Conservation (phyloP, 2,888 invertebrate genomes). For the Troglohyphantes excavatus region DNA sequence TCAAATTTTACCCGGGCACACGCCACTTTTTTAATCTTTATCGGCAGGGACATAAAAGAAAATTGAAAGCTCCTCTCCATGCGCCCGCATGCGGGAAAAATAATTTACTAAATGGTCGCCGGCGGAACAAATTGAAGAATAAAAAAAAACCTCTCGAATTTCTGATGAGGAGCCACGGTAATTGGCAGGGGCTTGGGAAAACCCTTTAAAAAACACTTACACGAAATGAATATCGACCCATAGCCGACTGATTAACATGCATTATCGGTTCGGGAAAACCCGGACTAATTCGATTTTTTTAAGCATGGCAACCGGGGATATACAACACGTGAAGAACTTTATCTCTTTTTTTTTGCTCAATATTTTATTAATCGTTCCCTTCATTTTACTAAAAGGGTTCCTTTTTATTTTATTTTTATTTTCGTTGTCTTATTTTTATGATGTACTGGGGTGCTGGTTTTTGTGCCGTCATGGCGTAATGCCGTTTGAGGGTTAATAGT, state of each 20-base stretch:
- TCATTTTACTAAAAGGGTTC: slow-evolving; percentile 56
- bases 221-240: slow-evolving; percentile 55
- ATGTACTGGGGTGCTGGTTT: neutral
- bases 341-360: neutral
- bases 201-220: slow-evolving; percentile 67
- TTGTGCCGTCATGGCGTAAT: neutral
- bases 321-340: slow-evolving; percentile 35
- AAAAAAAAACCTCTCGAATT: neutral
- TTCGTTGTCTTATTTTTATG: neutral
- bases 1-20: too few relatives aligned
- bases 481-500: neutral
- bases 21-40: slow-evolving; percentile 21
- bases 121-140: neutral
- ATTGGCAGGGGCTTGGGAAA: slow-evolving; percentile 12
- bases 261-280: slow-evolving; percentile 42
- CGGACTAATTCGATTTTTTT: slow-evolving; percentile 40
- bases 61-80: neutral
- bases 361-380: slow-evolving; percentile 63
- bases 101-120: slow-evolving; percentile 42
- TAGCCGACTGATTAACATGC: slow-evolving; percentile 59
- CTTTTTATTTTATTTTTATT: too few relatives aligned
- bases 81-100: slow-evolving; percentile 10
- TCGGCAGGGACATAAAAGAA: neutral
- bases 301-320: slow-evolving; percentile 1
- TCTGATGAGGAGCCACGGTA: slow-evolving; percentile 23